Percentiles rank a stretch among this genome's conserved stretches.
Evolutionary conservation across 2,797 vertebrate species (phyloP).

Genomic region (Nyctibius grandis): DNA sequence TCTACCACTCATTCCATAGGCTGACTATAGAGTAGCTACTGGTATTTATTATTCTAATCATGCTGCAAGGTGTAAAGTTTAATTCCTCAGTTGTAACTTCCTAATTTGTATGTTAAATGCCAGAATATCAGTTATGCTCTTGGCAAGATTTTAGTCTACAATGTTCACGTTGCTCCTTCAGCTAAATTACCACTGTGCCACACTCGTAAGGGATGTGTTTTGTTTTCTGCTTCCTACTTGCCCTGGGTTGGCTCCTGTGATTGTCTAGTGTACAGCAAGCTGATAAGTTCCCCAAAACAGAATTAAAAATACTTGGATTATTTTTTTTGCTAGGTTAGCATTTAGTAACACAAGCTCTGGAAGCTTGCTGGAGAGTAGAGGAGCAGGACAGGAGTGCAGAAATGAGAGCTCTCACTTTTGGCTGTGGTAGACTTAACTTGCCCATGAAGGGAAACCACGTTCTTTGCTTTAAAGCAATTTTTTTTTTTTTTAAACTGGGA

Average conservation of each 20-base stretch:
- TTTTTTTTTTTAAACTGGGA: neutral
- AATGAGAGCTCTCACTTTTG: neutral
- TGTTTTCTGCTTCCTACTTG: neutral
- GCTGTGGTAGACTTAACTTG: neutral
- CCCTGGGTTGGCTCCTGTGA: neutral
- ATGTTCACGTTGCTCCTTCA: neutral
- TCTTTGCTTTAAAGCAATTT: neutral
- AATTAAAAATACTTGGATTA: neutral
- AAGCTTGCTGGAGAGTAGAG: neutral
- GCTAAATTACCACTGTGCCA: neutral
- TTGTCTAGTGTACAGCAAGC: neutral
- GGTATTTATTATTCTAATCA: neutral
- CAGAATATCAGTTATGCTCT: neutral
- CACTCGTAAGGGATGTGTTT: neutral
- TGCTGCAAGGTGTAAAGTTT: neutral
- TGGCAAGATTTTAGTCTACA: neutral
- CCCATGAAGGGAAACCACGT: fast-evolving
- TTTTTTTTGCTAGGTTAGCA: neutral
- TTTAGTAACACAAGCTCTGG: neutral
- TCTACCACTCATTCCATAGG: neutral
- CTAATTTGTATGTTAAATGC: neutral
- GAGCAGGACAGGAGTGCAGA: neutral
- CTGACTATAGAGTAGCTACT: neutral
- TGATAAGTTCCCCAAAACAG: neutral
- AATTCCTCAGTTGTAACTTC: neutral